These are phyloP conservation scores for Agriopis aurantiaria DNA, from an alignment of 2,888 invertebrate species.

Conservation along the genomic window DNA sequence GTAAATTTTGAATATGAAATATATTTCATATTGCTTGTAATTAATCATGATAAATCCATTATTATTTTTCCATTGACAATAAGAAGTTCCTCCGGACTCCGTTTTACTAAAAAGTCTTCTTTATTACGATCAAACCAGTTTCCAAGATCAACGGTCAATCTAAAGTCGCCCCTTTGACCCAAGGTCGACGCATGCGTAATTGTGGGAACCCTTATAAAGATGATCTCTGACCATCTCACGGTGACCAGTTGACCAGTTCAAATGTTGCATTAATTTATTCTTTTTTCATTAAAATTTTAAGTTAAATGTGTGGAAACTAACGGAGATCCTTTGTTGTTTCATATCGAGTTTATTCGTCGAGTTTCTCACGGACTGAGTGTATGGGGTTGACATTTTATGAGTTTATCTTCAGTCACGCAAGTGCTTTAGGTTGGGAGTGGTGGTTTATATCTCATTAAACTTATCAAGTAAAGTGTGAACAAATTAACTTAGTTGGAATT, in stretches of 20 bases:
- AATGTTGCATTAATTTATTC: slow-evolving; percentile 63
- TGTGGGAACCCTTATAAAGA: slow-evolving; percentile 64
- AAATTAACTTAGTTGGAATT: not conserved
- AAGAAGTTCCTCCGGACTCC: not conserved
- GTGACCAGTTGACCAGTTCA: slow-evolving; percentile 66
- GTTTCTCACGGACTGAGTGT: slow-evolving; percentile 34
- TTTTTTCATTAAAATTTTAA: slow-evolving; percentile 69
- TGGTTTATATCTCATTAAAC: not conserved
- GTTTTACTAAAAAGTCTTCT: not conserved
- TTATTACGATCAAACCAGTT: slow-evolving; percentile 48
- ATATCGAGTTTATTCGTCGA: slow-evolving; percentile 38
- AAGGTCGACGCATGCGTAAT: slow-evolving; percentile 72
- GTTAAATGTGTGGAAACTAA: slow-evolving; percentile 61
- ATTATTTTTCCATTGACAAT: not conserved
- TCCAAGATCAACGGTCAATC: slow-evolving; percentile 79
- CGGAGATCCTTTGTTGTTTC: slow-evolving; percentile 49
- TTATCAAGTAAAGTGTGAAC: not conserved
- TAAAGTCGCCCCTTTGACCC: slow-evolving; percentile 54
- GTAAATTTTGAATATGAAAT: no score
- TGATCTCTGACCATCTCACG: slow-evolving; percentile 78
- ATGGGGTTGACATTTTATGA: slow-evolving; percentile 29
- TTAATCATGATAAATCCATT: no score
- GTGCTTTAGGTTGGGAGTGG: not conserved
- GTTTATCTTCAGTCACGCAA: slow-evolving; percentile 11
- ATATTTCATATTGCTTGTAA: no score